A percentile compares a stretch with the other conserved stretches of the same genome.
phyloP scores from a whole-genome alignment of 2,888 invertebrate genomes.

The Polietes domitor region DNA sequence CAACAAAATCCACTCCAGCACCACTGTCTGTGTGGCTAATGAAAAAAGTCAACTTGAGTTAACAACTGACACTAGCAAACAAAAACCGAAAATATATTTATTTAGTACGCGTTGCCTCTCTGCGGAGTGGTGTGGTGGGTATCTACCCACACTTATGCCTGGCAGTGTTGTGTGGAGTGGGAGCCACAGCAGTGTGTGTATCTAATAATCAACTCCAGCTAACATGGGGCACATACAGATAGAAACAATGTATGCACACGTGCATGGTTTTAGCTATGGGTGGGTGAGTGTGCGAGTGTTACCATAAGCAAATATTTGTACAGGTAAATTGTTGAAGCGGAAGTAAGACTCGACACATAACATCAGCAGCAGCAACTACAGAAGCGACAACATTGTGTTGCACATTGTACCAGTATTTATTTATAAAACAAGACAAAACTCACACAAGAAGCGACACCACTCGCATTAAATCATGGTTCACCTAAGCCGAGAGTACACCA shows the following conservation, averaged over 20 bases:
- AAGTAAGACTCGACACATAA: slow-evolving; percentile 28
- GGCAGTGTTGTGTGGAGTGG: slow-evolving; percentile 15
- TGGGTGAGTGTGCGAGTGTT: slow-evolving; percentile 34
- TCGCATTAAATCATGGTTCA: background rate
- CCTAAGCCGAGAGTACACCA: background rate
- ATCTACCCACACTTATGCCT: background rate
- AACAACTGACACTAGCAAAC: background rate
- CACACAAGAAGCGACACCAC: background rate
- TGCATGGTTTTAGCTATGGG: background rate
- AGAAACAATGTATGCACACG: background rate
- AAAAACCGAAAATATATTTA: background rate
- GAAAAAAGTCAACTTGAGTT: background rate
- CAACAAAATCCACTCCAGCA: too few species aligned
- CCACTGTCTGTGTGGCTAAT: background rate
- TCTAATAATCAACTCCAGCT: background rate
- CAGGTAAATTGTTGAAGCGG: slow-evolving; percentile 59
- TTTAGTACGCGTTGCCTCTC: background rate
- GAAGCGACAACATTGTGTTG: background rate
- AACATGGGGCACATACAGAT: background rate
- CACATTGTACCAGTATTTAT: background rate
- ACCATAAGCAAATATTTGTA: slow-evolving; percentile 56
- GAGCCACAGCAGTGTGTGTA: slow-evolving; percentile 6
- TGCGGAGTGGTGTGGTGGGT: background rate
- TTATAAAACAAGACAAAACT: background rate
- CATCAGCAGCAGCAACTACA: background rate